These are phyloP conservation scores for Trilocha varians DNA, from an alignment of 2,888 invertebrate species.

Conservation along the genomic window DNA sequence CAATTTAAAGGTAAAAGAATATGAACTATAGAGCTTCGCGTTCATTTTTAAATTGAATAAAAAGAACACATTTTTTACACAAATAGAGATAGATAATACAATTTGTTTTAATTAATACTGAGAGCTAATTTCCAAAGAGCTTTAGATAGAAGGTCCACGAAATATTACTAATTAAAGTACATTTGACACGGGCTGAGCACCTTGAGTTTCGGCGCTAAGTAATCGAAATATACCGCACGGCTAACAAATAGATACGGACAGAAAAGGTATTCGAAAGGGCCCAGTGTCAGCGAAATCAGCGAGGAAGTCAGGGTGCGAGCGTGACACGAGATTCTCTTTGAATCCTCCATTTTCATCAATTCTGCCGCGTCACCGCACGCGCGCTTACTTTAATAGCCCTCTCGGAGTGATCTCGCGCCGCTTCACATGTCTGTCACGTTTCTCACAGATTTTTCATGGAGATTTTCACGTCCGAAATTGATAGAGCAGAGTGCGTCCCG, in stretches of 20 bases:
- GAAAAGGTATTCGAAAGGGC: conserved; percentile 15
- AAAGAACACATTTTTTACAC: no score
- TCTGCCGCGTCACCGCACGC: conserved; percentile 45
- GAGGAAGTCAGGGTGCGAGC: conserved; percentile 24
- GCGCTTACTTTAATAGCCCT: conserved; percentile 32
- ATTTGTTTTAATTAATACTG: no score
- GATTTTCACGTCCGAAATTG: conserved; percentile 41
- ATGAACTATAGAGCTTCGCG: no score
- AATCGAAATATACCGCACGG: conserved; percentile 1
- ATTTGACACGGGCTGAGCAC: not conserved
- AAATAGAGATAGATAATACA: no score
- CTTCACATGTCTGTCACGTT: conserved; percentile 46
- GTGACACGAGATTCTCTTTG: conserved; percentile 40
- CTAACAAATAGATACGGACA: conserved; percentile 1
- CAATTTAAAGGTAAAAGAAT: no score
- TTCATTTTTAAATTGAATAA: no score
- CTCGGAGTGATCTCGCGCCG: conserved; percentile 23
- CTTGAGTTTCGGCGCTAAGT: not conserved
- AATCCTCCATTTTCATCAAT: conserved; percentile 43
- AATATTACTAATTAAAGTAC: no score
- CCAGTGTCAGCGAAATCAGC: conserved; percentile 18
- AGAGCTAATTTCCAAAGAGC: no score
- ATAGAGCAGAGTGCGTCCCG: conserved; percentile 19
- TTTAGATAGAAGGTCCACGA: no score
- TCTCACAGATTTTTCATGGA: conserved; percentile 42